Base-by-base conservation (phyloP, 2,888 invertebrate species). In the Ditula angustiorana region DNA sequence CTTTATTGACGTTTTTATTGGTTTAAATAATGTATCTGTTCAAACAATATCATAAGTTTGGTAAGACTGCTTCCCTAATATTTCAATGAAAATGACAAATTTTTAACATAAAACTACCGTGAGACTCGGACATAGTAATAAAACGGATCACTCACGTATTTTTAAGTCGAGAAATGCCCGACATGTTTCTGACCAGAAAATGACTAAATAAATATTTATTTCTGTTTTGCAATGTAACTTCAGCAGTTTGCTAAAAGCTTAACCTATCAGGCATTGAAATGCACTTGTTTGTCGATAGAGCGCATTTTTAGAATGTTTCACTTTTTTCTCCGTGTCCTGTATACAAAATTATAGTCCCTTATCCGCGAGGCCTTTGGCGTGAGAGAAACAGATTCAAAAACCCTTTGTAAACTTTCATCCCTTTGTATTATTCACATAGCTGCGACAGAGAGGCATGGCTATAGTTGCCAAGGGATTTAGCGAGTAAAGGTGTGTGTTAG, bases 401-500 rank as follows among this genome's bases (percentile, higher is more conserved):
- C 57, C 63, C 57, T 63, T 63, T 63, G 57, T 63, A 52, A 58
- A 63, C 63, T 49, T 61, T 33, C 50, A 44, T 24, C 24, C 57
- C 57, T 63, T 57, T 63, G 50, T 57, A 63, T 63, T 57, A 63
- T 58, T 58, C 50, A 57, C 50, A 30, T 57, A 33, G 50, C 24
- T 58, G 28, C 30, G 57, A 58, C 50, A 50, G 30, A 56, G 49
- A 23, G 24, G 24, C 33, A 16, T 26, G 37, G 30, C 28, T 46
- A 47, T 62, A 56, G 55, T 61, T 55, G 23, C 55, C 47, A 23
- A 21, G 55, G 61, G 55, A 47, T 61, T 61, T 55, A 35, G 46
- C 19, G 55, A 24, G 61, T 49, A 47, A 37, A 53, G 37, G 26
- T 5, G 23, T 33, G 26, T 61, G 52, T 46, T 53, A 53, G 19